These are phyloP conservation scores for Hippotragus niger DNA, from an alignment of 2,113 vertebrate species.

Conservation along the genomic window DNA sequence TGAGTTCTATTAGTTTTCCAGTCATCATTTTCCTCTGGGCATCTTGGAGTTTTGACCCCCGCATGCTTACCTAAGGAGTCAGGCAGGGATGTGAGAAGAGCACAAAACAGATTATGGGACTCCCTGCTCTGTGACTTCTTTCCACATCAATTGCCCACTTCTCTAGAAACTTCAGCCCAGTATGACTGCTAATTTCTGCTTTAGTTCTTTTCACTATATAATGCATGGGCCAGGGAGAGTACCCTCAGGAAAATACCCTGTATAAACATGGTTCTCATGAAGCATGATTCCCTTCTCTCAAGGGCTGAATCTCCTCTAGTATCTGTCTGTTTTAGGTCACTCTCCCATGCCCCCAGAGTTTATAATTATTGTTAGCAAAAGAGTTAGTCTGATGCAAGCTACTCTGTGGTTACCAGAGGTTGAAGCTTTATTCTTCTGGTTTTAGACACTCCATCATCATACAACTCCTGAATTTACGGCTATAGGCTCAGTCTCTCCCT, in stretches of 20 bases:
- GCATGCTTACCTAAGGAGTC: neutral
- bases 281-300: neutral
- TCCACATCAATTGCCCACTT: neutral
- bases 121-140: neutral
- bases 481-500: neutral
- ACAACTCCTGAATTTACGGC: neutral
- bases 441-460: neutral
- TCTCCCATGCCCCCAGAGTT: neutral
- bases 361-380: neutral
- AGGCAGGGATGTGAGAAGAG: neutral
- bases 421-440: neutral
- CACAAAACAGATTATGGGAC: neutral
- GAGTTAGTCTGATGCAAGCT: neutral
- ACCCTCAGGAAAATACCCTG: neutral
- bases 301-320: neutral
- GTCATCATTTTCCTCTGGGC: neutral
- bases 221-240: neutral
- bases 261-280: neutral
- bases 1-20: neutral
- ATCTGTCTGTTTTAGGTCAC: neutral
- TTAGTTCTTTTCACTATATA: neutral
- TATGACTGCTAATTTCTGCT: neutral
- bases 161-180: neutral
- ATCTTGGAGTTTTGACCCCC: neutral
- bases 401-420: neutral